Percentiles rank a stretch among this genome's conserved stretches.
Conservation (phyloP, 92 coral and sea anemone genomes). For the Nematostella vectensis region DNA sequence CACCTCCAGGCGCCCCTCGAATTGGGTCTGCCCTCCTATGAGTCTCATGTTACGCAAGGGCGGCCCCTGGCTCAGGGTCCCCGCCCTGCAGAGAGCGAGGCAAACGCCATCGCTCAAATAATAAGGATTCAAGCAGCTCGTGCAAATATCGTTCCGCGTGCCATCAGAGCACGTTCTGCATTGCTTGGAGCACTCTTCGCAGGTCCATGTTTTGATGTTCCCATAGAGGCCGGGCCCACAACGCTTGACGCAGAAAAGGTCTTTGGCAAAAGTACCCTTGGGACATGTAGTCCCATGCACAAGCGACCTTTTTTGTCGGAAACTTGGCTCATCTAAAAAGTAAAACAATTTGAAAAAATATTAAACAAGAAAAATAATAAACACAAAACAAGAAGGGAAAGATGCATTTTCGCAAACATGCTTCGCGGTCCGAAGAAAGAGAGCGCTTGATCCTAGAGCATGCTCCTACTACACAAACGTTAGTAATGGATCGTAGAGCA, state of each 20-base stretch:
- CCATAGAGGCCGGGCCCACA: constrained; percentile 72
- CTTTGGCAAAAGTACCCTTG: constrained; percentile 42
- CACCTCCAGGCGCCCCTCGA: constrained; percentile 79
- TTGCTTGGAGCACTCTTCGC: constrained; percentile 36
- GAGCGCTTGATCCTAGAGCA: too few relatives aligned
- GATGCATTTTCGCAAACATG: too few relatives aligned
- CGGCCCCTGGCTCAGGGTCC: constrained; percentile 36
- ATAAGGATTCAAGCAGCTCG: constrained; percentile 40
- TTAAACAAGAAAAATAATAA: too few relatives aligned
- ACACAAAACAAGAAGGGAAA: too few relatives aligned
- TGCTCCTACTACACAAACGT: too few relatives aligned
- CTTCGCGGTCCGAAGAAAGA: too few relatives aligned
- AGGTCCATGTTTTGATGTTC: constrained; percentile 26
- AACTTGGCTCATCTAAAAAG: too few relatives aligned
- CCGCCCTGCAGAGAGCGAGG: not conserved
- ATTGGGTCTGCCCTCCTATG: constrained; percentile 14
- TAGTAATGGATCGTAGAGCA: too few relatives aligned
- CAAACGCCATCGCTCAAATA: constrained; percentile 19
- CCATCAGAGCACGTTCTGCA: constrained; percentile 71
- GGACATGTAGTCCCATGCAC: constrained; percentile 34
- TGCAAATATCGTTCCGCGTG: constrained; percentile 24
- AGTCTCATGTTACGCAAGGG: constrained; percentile 43
- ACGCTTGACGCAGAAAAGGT: constrained; percentile 31
- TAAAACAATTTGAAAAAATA: too few relatives aligned
- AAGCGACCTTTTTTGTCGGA: too few relatives aligned